Percentiles rank a stretch among this genome's conserved stretches.
Evolutionary conservation across 2,888 invertebrate genomes (phyloP).

Genomic region (Dilophus febrilis): DNA sequence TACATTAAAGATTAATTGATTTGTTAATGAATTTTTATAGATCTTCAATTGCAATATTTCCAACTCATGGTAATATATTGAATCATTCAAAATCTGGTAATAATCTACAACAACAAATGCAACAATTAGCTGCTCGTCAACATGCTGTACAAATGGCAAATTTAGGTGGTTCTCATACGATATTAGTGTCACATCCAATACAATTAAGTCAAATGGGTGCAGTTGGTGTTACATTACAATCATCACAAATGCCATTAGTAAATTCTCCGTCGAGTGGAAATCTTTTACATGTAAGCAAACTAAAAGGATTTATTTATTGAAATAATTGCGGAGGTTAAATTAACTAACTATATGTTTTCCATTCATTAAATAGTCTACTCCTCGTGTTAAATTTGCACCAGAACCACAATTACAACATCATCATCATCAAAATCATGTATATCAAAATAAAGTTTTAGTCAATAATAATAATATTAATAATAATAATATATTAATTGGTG

Average conservation of each 20-base stretch:
- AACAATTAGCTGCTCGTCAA: conserved; percentile 20
- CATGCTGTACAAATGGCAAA: conserved; percentile 9
- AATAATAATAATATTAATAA: background rate
- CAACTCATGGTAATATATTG: conserved; percentile 17
- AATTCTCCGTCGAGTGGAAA: conserved; percentile 57
- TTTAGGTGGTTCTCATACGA: conserved; percentile 21
- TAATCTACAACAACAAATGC: conserved; percentile 35
- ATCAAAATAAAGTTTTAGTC: too few species aligned
- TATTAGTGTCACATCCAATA: conserved; percentile 27
- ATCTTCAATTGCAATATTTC: conserved; percentile 25
- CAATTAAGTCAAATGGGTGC: conserved; percentile 18
- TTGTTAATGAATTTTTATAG: conserved; percentile 15
- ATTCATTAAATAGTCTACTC: conserved; percentile 11
- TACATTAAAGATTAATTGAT: conserved; percentile 1
- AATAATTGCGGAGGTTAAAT: background rate
- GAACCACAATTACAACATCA: conserved; percentile 23
- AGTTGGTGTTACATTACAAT: conserved; percentile 16
- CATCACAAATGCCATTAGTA: conserved; percentile 22
- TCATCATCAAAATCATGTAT: conserved; percentile 12
- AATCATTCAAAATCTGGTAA: conserved; percentile 36
- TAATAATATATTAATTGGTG: conserved; percentile 7
- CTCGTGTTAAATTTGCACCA: conserved; percentile 28
- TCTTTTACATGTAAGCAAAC: conserved; percentile 40
- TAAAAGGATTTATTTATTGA: too few species aligned
- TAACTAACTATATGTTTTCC: background rate